A percentile compares a stretch with the other conserved stretches of the same genome.
These are phyloP conservation scores for Aleadryas rufinucha DNA, from an alignment of 2,113 vertebrate genomes.

Conservation along the genomic window DNA sequence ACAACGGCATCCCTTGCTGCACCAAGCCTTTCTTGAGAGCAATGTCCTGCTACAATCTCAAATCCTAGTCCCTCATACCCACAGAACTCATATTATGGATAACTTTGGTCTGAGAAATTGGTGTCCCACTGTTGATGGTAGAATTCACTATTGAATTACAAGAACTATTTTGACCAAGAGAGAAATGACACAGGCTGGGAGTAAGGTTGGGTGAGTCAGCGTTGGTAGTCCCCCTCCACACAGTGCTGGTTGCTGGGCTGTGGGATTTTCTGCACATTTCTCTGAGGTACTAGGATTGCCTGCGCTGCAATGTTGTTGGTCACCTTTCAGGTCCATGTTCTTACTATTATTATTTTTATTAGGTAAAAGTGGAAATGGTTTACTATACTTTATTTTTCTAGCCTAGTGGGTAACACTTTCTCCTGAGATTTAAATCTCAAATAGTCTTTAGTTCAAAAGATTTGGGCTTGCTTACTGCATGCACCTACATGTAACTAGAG, in stretches of 20 bases:
- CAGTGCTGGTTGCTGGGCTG: neutral
- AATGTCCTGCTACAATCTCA: neutral
- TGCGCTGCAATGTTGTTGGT: neutral
- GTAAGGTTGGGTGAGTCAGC: neutral
- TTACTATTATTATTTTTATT: neutral
- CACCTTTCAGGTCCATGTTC: neutral
- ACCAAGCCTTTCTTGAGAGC: neutral
- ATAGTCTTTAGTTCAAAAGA: neutral
- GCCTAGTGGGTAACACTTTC: neutral
- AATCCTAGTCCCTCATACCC: neutral
- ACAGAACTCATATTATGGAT: neutral
- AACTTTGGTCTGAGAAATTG: neutral
- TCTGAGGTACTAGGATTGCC: neutral
- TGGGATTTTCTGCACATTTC: neutral
- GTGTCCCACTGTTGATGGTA: neutral
- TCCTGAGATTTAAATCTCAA: neutral
- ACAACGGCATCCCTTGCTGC: neutral
- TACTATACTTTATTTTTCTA: neutral
- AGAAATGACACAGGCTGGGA: neutral
- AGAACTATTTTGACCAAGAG: neutral
- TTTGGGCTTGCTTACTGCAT: neutral
- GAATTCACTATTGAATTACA: neutral
- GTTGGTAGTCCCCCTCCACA: neutral
- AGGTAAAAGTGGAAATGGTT: neutral
- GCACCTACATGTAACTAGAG: neutral